Base-by-base conservation (phyloP, 2,797 vertebrate species). In the Lepus townsendii region DNA sequence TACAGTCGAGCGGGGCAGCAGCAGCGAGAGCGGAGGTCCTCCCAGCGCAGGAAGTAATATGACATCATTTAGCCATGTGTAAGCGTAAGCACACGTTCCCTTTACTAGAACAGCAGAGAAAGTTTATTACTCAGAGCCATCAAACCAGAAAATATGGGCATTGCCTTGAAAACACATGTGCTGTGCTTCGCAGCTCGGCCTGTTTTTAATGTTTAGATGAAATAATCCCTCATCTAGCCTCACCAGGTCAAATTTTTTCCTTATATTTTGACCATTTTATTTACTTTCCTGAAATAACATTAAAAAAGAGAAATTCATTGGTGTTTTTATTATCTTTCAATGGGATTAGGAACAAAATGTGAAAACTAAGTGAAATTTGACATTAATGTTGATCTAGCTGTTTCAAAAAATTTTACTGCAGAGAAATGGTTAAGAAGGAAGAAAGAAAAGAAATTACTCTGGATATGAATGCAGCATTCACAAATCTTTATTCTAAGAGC, bases 1-100 rank as follows among this genome's bases (percentile, higher is more conserved):
- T 98, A 77, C 91, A 97, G 96, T 96, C 87, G 93, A 98, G 96
- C 88, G 80, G 96, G 96, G 97, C 85, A 97, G 97, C 96, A 95
- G 96, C 96, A 96, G 96, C 93, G 52, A 98, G 97, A 98, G 95
- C 62, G 96, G 97, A 97, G 95, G 96, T 97, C 97, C 96, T 93
- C 78, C 83, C 96, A 96, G 90, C 96, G 96, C 97, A 97, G 97
- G 97, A 97, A 97, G 96, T 80, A 94, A 96, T 96, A 98, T 96
- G 97, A 93, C 97, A 93, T 97, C 72, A 47, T 91, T 96, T 92
- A 93, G 86, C 27, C 93, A 69, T 90, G 68, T 90, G 83, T 89
- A 14, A 83, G 88, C 85, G 93, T 79, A 96, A 96, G 91, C 65
- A 95, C 68, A 90, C 26, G n/a, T 80, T 50, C 90, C 88, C 57